Base-by-base conservation (phyloP, 2,888 invertebrate genomes). In the Mythimna albipuncta region DNA sequence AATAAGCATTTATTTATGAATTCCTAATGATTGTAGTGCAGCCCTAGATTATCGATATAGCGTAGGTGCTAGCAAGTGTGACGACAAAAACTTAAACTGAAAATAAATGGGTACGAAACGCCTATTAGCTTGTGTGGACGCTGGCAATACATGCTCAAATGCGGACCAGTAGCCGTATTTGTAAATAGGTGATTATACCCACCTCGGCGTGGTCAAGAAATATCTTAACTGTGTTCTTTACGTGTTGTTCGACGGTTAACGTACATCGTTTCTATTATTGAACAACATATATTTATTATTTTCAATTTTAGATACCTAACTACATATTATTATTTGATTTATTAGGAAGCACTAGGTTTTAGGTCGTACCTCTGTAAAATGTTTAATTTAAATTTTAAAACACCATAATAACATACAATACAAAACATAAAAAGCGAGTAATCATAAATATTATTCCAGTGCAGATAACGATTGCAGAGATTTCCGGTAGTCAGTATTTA, bases 1-100 rank as follows among this genome's bases (percentile, higher is more conserved):
- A 47, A 47, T 32, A 32, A 47, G 10, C 0, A n/a, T 21, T 13
- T 35, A 26, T 67, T 41, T 4, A 21, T n/a, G 21, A 38, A 63
- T 50, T 38, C 41, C 19, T 64, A 58, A 47, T 63, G 63, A 61
- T 64, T 71, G 38, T 52, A 68, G 50, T 72, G 77, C 91, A 93
- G 84, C 94, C 94, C 93, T 94, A 89, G 73, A 84, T 82, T 87
- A 82, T 87, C 79, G 79, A 88, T 88, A 89, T 89, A 89, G 91
- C 89, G 92, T 93, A 93, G 93, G 93, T 89, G 93, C 91, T 90
- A 91, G 90, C 88, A 90, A 91, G 88, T 93, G 90, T 90, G 88
- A 89, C 88, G 91, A 92, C 89, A 95, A 94, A 90, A 94, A 94
- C 91, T 91, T 88, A 93, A 93, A 93, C 89, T 93, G 91, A 93